These are phyloP conservation scores for Sarcophaga subvicina DNA, from an alignment of 2,888 invertebrate genomes.

Conservation along the genomic window DNA sequence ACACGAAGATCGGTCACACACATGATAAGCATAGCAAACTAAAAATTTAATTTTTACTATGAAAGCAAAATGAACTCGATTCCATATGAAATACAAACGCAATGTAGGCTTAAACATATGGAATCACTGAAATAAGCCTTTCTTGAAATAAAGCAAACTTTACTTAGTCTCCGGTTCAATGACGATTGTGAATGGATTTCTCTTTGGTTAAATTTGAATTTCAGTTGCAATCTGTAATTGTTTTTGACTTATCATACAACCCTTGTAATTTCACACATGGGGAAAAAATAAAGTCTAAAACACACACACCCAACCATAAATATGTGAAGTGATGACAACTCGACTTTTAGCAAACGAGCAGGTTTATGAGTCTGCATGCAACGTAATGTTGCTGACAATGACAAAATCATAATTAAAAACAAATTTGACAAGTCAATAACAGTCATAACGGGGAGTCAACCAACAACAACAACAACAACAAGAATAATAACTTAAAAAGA, in stretches of 20 bases:
- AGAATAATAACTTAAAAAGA: slow-evolving; percentile 1
- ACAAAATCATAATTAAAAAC: slow-evolving; percentile 72
- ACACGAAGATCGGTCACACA: background rate
- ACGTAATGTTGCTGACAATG: slow-evolving; percentile 69
- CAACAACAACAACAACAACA: slow-evolving; percentile 12
- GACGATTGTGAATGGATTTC: too few species aligned
- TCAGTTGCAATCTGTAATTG: too few species aligned
- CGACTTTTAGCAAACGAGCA: slow-evolving; percentile 28
- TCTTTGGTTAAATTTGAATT: too few species aligned
- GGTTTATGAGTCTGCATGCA: slow-evolving; percentile 28
- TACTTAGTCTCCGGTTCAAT: too few species aligned
- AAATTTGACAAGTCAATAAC: slow-evolving; percentile 70
- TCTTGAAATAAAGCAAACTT: too few species aligned
- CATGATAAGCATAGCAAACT: background rate
- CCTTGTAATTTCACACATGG: background rate
- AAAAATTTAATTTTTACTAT: background rate
- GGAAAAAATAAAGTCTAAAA: background rate
- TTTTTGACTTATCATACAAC: slow-evolving; percentile 17
- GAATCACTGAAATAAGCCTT: too few species aligned
- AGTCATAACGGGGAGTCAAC: slow-evolving; percentile 61
- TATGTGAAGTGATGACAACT: slow-evolving; percentile 30
- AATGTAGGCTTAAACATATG: too few species aligned
- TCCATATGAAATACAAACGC: too few species aligned
- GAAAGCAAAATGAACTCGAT: too few species aligned
- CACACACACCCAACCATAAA: background rate